Evolutionary conservation across 2,888 invertebrate species (phyloP).

Genomic region (Cataglyphis albicans): DNA sequence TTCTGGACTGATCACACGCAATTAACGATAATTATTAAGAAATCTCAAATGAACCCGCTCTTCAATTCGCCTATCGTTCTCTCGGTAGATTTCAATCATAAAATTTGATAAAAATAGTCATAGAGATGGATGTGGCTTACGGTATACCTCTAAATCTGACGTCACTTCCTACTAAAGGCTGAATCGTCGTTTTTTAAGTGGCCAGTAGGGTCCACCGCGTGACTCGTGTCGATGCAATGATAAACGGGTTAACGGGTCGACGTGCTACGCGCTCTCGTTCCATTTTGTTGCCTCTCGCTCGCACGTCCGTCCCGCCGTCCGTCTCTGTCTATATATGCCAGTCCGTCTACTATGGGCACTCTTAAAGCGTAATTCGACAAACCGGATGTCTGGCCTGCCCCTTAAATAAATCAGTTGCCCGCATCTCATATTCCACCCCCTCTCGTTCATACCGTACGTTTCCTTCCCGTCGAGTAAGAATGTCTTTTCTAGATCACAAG

Average conservation of each 20-base stretch:
- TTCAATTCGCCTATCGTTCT: background rate
- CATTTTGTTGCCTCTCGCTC: slow-evolving; percentile 67
- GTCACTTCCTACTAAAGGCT: slow-evolving; percentile 84
- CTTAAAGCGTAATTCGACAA: slow-evolving; percentile 82
- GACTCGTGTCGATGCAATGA: slow-evolving; percentile 84
- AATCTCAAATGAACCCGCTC: background rate
- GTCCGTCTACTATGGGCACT: slow-evolving; percentile 74
- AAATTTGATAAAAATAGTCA: slow-evolving; percentile 15
- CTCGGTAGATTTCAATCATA: background rate
- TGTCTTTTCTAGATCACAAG: slow-evolving; percentile 34
- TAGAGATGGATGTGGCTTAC: slow-evolving; percentile 32
- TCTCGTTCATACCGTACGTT: slow-evolving; percentile 53
- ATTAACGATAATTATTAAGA: slow-evolving; percentile 6
- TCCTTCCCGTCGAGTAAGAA: slow-evolving; percentile 54
- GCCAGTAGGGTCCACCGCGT: slow-evolving; percentile 76
- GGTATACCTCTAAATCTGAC: slow-evolving; percentile 72
- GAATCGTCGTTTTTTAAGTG: slow-evolving; percentile 75
- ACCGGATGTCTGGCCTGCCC: slow-evolving; percentile 85
- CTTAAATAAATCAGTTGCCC: slow-evolving; percentile 85
- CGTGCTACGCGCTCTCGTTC: slow-evolving; percentile 77
- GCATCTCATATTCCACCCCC: slow-evolving; percentile 83
- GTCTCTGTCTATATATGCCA: slow-evolving; percentile 71
- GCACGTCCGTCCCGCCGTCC: slow-evolving; percentile 62
- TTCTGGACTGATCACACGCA: background rate
- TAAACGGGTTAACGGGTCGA: slow-evolving; percentile 81